Conservation (phyloP, 2,888 invertebrate genomes). For the Gastrophysa polygoni region DNA sequence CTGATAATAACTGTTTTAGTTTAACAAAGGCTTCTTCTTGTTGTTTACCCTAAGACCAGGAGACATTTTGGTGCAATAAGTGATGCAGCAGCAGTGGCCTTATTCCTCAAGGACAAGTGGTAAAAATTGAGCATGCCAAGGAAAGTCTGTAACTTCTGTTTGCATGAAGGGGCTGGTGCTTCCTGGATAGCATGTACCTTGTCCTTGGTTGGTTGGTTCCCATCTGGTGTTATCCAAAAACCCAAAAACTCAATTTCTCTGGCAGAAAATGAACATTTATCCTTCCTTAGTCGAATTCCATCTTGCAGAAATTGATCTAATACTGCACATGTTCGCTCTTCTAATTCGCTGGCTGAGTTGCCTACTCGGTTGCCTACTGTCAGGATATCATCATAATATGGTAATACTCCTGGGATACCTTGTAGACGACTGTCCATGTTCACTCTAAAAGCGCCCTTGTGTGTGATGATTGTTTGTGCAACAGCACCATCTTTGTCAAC, state of each 20-base stretch:
- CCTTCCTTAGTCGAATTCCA: neutral
- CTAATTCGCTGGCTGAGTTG: neutral
- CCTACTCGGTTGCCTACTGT: no score
- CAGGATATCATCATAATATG: conserved; percentile 14
- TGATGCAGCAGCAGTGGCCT: neutral
- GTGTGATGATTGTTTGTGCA: conserved; percentile 48
- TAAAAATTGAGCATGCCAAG: neutral
- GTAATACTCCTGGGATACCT: conserved; percentile 15
- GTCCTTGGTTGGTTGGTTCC: neutral
- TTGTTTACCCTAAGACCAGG: neutral
- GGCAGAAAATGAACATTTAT: conserved; percentile 2
- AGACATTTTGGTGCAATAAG: neutral
- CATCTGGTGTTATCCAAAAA: conserved; percentile 3
- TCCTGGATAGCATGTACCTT: neutral
- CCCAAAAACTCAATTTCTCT: conserved; percentile 4
- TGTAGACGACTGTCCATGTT: conserved; percentile 19
- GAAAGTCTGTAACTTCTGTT: neutral
- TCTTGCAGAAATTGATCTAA: neutral
- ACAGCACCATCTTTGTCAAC: conserved; percentile 46
- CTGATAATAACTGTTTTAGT: neutral
- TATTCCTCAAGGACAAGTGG: neutral
- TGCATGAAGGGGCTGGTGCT: neutral
- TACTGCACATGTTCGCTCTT: conserved; percentile 1
- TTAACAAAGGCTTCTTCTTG: neutral
- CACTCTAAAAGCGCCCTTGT: conserved; percentile 45